Evolutionary conservation across 2,888 invertebrate species (phyloP), one percentile per base, ranked within the genome.

Genomic region (Stenchaetothrips biformis): DNA sequence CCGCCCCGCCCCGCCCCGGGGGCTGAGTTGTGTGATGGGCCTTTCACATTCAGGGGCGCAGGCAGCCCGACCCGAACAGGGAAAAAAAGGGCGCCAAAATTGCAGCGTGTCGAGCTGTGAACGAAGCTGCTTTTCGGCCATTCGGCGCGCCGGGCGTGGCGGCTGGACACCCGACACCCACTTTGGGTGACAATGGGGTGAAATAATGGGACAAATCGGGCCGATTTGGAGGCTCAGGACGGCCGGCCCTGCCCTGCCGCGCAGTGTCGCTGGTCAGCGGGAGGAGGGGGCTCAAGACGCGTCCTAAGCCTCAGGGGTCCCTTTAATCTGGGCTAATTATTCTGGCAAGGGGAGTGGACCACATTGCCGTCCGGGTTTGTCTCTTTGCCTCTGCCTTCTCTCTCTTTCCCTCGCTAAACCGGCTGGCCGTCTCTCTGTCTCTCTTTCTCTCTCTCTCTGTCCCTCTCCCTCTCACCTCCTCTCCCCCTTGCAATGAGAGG

Each of bases 311-410:
- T 74, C 67, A 25, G 67, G 67, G 67, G 67, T 21, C 21, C 67
- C 67, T 74, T 74, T 74, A 74, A 74, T 74, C 67, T 74, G 67
- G 67, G 21, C 67, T 74, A 74, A 74, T 74, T 74, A 74, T 74
- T 74, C 67, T 74, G 67, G 67, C 67, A 74, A 74, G 25, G 67
- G 67, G 21, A 21, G 11, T 25, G 21, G 21, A 25, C 67, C 25
- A 11, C 67, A 25, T 11, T 25, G 21, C 25, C 67, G 21, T 21
- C 67, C 67, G 21, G 21, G 9, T 21, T 21, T 6, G 7, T 21
- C n/a, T 21, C 67, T 67, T n/a, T 74, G 8, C 67, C 25, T 25
- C 8, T 21, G 1, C 67, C 21, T 3, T 25, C 25, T 74, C 67
- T 74, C 21, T 25, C 25, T 9, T 25, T 11, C 25, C 25, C 67